Percentiles rank a stretch among this genome's conserved stretches.
These are phyloP conservation scores for Maniola jurtina DNA, from an alignment of 1,140 invertebrate species.

Conservation along the genomic window DNA sequence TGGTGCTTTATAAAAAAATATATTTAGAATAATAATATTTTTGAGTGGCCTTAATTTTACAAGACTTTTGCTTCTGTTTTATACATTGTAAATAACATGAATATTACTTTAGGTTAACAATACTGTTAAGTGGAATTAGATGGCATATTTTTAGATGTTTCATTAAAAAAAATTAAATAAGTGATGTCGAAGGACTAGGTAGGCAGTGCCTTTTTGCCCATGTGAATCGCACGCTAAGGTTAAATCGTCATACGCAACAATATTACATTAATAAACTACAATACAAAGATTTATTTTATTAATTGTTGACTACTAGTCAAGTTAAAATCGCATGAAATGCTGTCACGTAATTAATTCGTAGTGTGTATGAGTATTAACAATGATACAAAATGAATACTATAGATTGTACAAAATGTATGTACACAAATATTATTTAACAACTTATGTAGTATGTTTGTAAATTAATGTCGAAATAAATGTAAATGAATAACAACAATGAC, in stretches of 20 bases:
- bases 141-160: conserved; percentile 1
- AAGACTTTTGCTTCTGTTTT: conserved; percentile 36
- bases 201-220: no score
- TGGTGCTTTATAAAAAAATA: conserved; percentile 56
- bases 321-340: conserved; percentile 69
- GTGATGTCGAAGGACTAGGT: no score
- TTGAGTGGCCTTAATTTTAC: conserved; percentile 51
- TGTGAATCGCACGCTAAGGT: no score
- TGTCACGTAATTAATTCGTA: conserved; percentile 48
- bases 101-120: conserved; percentile 16
- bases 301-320: conserved; percentile 63
- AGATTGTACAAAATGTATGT: conserved; percentile 66
- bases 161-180: conserved; percentile 5
- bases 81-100: conserved; percentile 63
- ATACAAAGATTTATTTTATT: conserved; percentile 55
- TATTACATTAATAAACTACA: conserved; percentile 45
- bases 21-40: conserved; percentile 35
- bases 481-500: conserved; percentile 57
- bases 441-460: conserved; percentile 62
- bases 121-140: conserved; percentile 10
- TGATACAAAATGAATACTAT: conserved; percentile 44
- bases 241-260: conserved; percentile 1
- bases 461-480: conserved; percentile 72
- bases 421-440: conserved; percentile 51
- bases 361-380: conserved; percentile 62